phyloP scores from a whole-genome alignment of 2,888 invertebrate species.

The Molanna angustata region DNA sequence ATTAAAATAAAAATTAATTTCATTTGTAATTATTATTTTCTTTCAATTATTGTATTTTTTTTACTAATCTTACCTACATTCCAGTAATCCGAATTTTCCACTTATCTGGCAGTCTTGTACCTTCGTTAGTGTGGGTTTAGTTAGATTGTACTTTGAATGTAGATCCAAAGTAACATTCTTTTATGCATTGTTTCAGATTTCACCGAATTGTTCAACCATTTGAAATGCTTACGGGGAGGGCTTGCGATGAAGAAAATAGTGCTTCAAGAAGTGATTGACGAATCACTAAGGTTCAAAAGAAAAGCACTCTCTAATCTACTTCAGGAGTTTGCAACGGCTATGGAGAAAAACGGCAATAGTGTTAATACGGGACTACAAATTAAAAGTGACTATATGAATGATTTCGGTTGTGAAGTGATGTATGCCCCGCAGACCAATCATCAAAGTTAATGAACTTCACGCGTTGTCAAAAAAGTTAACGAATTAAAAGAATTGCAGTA shows the following conservation, averaged over 20 bases:
- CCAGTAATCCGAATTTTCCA: too few species aligned
- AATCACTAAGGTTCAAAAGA: constrained; percentile 75
- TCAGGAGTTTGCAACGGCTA: constrained; percentile 60
- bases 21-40: too few species aligned
- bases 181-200: constrained; percentile 62
- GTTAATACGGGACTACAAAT: constrained; percentile 43
- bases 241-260: constrained; percentile 66
- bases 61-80: too few species aligned
- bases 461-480: not conserved
- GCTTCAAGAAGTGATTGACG: constrained; percentile 69
- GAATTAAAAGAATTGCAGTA: constrained; percentile 21
- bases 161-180: not conserved
- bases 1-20: too few species aligned
- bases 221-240: constrained; percentile 69
- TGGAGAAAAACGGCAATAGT: constrained; percentile 54
- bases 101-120: too few species aligned
- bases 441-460: constrained; percentile 24
- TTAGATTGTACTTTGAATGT: too few species aligned
- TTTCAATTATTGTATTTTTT: too few species aligned
- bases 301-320: constrained; percentile 66
- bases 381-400: constrained; percentile 38
- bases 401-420: constrained; percentile 13
- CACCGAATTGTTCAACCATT: constrained; percentile 63
- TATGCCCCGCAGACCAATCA: constrained; percentile 24
- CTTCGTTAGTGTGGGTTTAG: too few species aligned